phyloP scores from a whole-genome alignment of 1,140 invertebrate species.

The Myzus persicae region DNA sequence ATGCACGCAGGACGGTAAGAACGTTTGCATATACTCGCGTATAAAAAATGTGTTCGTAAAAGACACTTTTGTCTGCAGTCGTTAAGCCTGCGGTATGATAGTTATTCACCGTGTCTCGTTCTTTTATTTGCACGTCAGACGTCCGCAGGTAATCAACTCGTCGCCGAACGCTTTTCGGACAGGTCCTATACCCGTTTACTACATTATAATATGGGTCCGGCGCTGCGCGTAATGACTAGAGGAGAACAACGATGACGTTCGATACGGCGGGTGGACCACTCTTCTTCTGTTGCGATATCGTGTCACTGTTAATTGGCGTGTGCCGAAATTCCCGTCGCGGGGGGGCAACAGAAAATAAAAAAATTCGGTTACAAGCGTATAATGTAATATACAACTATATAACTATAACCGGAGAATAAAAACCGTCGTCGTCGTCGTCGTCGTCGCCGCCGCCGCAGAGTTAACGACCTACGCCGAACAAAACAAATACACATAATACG shows the following conservation, averaged over 20 bases:
- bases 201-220: background rate
- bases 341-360: background rate
- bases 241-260: background rate
- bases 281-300: background rate
- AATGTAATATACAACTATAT: background rate
- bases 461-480: slow-evolving; percentile 52
- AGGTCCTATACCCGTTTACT: background rate
- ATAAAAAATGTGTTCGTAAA: background rate
- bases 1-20: background rate
- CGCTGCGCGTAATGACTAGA: background rate
- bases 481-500: slow-evolving; percentile 46
- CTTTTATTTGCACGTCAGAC: slow-evolving; percentile 1
- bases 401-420: background rate
- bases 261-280: background rate
- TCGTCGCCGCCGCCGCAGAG: background rate
- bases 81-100: background rate
- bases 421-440: background rate
- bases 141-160: background rate
- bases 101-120: background rate
- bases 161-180: background rate
- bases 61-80: background rate
- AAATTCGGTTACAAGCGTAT: background rate
- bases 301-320: slow-evolving; percentile 53
- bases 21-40: background rate
- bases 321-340: slow-evolving; percentile 33